Evolutionary conservation across 2,113 vertebrate species (phyloP).

Genomic region (Hemichromis elongatus): DNA sequence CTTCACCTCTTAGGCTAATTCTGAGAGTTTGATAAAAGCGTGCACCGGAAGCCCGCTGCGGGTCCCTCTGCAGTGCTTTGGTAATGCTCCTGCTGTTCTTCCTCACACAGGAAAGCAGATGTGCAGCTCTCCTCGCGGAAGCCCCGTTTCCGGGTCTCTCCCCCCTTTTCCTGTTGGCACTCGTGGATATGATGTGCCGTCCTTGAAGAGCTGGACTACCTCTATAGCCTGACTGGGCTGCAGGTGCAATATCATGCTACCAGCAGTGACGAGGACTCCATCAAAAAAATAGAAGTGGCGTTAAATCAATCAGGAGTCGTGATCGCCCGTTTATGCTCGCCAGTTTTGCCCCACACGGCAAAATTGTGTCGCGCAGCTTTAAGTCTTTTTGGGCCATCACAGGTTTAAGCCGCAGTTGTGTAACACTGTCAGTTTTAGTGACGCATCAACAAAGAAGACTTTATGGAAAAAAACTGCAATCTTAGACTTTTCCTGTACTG

Average conservation of each 20-base stretch:
- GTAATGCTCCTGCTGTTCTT: background rate
- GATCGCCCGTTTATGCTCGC: background rate
- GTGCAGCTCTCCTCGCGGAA: background rate
- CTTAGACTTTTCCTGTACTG: background rate
- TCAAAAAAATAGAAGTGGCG: background rate
- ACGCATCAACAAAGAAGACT: background rate
- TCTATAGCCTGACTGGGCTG: fast-evolving
- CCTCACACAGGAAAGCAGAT: background rate
- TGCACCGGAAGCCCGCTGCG: fast-evolving
- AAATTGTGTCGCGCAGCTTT: too few species aligned
- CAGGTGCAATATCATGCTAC: background rate
- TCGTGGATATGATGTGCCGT: background rate
- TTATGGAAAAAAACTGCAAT: fast-evolving
- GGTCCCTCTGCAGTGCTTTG: background rate
- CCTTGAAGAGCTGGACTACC: background rate
- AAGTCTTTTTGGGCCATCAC: background rate
- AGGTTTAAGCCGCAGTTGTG: background rate
- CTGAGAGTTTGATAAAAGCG: background rate
- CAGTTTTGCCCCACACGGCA: fast-evolving
- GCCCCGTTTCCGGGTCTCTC: background rate
- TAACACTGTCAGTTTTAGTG: background rate
- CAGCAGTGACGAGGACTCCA: background rate
- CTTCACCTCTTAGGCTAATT: background rate
- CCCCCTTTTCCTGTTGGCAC: fast-evolving
- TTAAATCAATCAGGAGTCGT: background rate